Base-by-base conservation (phyloP, 1,140 invertebrate species). In the Phymorhynchus buccinoides region DNA sequence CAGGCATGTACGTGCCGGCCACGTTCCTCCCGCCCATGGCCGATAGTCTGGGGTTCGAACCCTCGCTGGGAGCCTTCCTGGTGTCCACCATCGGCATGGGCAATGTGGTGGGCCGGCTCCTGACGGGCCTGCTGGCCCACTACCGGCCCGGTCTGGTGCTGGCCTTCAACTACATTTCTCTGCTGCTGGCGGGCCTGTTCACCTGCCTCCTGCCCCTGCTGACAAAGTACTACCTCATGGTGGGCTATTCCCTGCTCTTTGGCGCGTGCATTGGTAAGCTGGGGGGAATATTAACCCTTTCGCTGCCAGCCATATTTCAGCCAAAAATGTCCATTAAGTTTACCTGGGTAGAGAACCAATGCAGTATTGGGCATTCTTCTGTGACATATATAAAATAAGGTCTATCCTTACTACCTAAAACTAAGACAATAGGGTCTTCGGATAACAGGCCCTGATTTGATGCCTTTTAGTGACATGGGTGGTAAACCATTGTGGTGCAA, bases 71-170 rank as follows among this genome's bases (percentile, higher is more conserved):
- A 0, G 96, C 97, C 4, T 87, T 87, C 12, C 94, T 99, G 68
- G 92, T 99, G 32, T 98, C 98, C 12, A 96, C 98, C 80, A 99
- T 99, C 91, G 98, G 94, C 41, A 92, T 94, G 32, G 89, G 92
- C 22, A 94, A 93, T 85, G 93, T 92, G 14, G 80, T 94, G 30
- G 97, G 97, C 44, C 91, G 92, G 22, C 90, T 95, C 6, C 71
- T 95, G n/a, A 93, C 94, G 73, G 95, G 95, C 9, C 93, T 92
- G 89, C 86, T 95, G 9, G 93, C 94, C 18, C 94, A 95, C 89
- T 87, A 92, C 30, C 90, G 91, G 30, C 92, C 90, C 90, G 96
- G 99, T 81, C 96, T 98, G 93, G 97, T 98, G 0, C 75, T 91
- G 1, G 56, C 87, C 12, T 85, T 92, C 44, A 92, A 91, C 88